Evolutionary conservation across 2,888 invertebrate species (phyloP).

Genomic region (Bhutanitis thaidina): DNA sequence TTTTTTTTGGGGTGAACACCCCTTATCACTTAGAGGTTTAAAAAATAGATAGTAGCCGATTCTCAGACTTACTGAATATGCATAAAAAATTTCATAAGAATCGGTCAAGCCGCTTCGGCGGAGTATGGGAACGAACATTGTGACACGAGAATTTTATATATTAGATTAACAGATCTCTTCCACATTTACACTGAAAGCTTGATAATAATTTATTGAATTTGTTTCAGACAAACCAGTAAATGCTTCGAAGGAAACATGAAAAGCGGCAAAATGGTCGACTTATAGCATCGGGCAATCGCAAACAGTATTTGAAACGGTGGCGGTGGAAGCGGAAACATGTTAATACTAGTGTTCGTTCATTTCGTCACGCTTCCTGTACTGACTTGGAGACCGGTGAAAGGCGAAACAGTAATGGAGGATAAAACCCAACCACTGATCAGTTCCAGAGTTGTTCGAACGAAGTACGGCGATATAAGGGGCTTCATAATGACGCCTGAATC

Average conservation of each 20-base stretch:
- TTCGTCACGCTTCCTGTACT: conserved; percentile 75
- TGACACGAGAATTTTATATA: too few species aligned
- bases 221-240: conserved; percentile 68
- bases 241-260: conserved; percentile 39
- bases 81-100: too few species aligned
- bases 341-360: conserved; percentile 63
- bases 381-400: conserved; percentile 63
- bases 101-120: too few species aligned
- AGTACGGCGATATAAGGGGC: conserved; percentile 92
- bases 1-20: too few species aligned
- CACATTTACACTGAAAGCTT: too few species aligned
- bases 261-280: conserved; percentile 62
- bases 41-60: too few species aligned
- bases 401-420: conserved; percentile 74
- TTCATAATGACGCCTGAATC: conserved; percentile 91
- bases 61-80: too few species aligned
- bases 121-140: too few species aligned
- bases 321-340: conserved; percentile 66
- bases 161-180: too few species aligned
- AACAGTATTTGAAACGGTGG: conserved; percentile 54
- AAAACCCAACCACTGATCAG: conserved; percentile 81
- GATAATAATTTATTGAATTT: conserved; percentile 30
- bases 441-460: conserved; percentile 91
- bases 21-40: too few species aligned
- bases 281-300: conserved; percentile 59